Conservation (phyloP, 2,888 invertebrate genomes). For the Tetanocera ferruginea region DNA sequence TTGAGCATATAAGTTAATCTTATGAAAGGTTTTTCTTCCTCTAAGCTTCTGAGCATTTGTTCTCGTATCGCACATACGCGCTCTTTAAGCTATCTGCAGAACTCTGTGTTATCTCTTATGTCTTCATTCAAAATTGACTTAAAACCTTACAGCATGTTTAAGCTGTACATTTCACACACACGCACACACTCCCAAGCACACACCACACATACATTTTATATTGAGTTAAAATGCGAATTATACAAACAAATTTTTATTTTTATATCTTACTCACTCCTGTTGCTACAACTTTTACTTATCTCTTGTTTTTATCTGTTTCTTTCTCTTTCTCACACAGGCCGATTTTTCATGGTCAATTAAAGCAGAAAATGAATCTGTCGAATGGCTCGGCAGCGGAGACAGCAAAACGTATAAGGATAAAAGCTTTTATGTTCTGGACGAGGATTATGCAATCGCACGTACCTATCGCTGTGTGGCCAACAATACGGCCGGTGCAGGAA, state of each 20-base stretch:
- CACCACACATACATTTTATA: neutral
- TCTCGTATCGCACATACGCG: neutral
- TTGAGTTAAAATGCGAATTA: slow-evolving; percentile 17
- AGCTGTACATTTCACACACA: neutral
- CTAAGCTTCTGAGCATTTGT: too few species aligned
- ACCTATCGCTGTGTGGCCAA: slow-evolving; percentile 89
- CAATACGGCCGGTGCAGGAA: slow-evolving; percentile 82
- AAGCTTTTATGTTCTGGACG: slow-evolving; percentile 76
- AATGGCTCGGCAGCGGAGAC: slow-evolving; percentile 71
- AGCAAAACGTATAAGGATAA: slow-evolving; percentile 57
- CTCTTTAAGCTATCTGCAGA: neutral
- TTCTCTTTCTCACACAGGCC: slow-evolving; percentile 68
- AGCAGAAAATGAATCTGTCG: slow-evolving; percentile 84
- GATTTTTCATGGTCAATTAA: slow-evolving; percentile 88
- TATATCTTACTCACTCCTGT: neutral
- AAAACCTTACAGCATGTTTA: neutral
- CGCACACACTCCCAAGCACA: neutral
- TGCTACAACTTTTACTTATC: neutral
- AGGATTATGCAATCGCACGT: slow-evolving; percentile 74
- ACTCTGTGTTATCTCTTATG: neutral
- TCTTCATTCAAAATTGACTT: slow-evolving; percentile 15
- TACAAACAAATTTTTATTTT: neutral
- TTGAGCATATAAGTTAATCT: too few species aligned
- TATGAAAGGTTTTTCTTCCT: too few species aligned
- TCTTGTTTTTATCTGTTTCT: neutral